Evolutionary conservation across 2,888 invertebrate species (phyloP).

Genomic region (Oxytorus armatus): DNA sequence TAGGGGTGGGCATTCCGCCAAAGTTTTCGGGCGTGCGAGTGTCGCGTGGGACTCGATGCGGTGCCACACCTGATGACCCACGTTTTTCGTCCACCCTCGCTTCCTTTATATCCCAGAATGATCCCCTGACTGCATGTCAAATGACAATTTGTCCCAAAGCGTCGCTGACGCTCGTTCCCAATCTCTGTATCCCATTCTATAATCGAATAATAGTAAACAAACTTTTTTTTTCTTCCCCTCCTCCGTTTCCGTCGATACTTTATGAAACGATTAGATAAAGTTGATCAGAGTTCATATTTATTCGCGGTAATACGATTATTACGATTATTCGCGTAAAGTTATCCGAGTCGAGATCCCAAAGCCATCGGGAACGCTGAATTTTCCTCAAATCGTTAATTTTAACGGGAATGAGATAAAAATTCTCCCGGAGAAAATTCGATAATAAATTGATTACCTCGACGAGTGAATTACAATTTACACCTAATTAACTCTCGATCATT

Average conservation of each 20-base stretch:
- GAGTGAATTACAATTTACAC: too few species aligned
- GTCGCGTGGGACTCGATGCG: constrained; percentile 58
- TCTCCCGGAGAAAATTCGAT: too few species aligned
- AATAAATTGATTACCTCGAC: too few species aligned
- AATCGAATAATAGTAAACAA: too few species aligned
- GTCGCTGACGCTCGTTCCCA: not conserved
- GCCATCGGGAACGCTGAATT: too few species aligned
- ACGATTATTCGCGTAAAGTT: not conserved
- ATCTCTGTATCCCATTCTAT: too few species aligned
- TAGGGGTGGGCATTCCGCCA: constrained; percentile 55
- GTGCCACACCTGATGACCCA: constrained; percentile 62
- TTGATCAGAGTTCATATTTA: constrained; percentile 2
- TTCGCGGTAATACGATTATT: constrained; percentile 8
- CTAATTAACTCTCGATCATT: too few species aligned
- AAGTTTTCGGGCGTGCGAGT: constrained; percentile 59
- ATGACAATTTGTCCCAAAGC: constrained; percentile 59
- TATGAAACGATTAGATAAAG: not conserved
- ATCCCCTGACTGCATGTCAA: constrained; percentile 53
- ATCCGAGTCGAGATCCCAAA: not conserved
- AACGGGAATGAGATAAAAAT: too few species aligned
- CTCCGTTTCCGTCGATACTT: not conserved
- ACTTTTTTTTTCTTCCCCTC: too few species aligned
- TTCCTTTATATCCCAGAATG: constrained; percentile 2
- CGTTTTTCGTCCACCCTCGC: constrained; percentile 24
- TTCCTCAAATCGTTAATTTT: too few species aligned